These are phyloP conservation scores for Meloe dianella DNA, from an alignment of 2,888 invertebrate genomes.

Conservation along the genomic window DNA sequence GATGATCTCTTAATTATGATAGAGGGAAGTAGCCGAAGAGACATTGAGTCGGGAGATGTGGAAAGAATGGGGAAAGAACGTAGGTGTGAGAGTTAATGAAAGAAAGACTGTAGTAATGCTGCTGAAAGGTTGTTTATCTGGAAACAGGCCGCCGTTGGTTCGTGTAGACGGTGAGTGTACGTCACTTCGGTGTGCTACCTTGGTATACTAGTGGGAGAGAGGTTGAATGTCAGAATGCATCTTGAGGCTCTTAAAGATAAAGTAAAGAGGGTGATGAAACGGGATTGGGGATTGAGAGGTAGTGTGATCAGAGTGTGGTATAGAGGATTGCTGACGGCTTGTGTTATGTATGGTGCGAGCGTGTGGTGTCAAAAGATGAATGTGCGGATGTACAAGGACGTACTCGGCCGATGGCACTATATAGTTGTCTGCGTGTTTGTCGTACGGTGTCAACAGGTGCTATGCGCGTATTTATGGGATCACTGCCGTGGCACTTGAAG, in stretches of 20 bases:
- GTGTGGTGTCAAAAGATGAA: background rate
- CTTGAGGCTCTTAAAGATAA: background rate
- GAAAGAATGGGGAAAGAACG: background rate
- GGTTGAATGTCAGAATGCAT: background rate
- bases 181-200: background rate
- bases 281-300: background rate
- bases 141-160: background rate
- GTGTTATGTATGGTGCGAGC: background rate
- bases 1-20: background rate
- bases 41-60: background rate
- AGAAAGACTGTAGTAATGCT: slow-evolving; percentile 13
- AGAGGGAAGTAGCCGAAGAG: background rate
- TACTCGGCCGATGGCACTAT: background rate
- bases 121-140: slow-evolving; percentile 13
- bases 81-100: slow-evolving; percentile 11
- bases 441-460: background rate
- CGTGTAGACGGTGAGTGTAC: background rate
- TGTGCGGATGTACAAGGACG: background rate
- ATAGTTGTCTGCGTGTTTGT: background rate
- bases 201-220: background rate
- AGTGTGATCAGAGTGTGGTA: background rate
- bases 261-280: background rate
- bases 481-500: background rate
- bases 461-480: background rate
- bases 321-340: background rate